Evolutionary conservation across 2,888 invertebrate species (phyloP), one percentile per base, ranked within the genome.

Genomic region (Cryptus viduatorius): DNA sequence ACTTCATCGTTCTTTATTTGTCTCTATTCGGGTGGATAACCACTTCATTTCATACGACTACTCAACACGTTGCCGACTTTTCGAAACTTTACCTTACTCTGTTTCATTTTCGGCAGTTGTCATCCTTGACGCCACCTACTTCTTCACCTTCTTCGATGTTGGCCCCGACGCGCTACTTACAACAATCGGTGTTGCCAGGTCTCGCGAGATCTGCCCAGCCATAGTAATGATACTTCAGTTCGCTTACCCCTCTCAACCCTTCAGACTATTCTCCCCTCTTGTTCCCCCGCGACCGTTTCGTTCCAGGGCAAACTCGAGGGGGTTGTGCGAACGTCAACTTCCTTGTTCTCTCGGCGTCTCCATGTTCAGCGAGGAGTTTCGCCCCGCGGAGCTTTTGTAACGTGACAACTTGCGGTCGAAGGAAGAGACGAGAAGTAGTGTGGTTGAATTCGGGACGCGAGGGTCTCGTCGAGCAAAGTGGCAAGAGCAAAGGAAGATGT

Each of bases 301-400:
- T 56, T 16, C 44, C 10, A 59, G 48, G 16, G 16, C 56, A 19
- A 79, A 64, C 64, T 53, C 19, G 61, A 68, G 79, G 65, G 44
- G 31, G 44, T 42, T 50, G 56, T 37, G 59, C 77, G 75, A 83
- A 75, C 69, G 82, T 82, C 82, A 83, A 83, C 79, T 64, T 50
- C 56, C 69, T 83, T 65, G 76, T 79, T 83, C 76, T 44, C 77
- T 29, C 67, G 71, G 65, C 71, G 76, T 61, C 59, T 48, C 61
- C 59, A 48, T 77, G 71, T 77, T 84, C 59, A 37, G 72, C 77
- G 53, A 84, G 80, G 77, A 84, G 80, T 84, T 84, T 84, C 56
- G 68, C 83, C 83, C 79, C 69, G 83, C 83, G 83, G 80, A 84
- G 79, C 83, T 80, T 84, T 84, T 80, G 83, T 84, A 80, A 84